phyloP scores from a whole-genome alignment of 2,797 vertebrate species.

The Chelonia mydas region DNA sequence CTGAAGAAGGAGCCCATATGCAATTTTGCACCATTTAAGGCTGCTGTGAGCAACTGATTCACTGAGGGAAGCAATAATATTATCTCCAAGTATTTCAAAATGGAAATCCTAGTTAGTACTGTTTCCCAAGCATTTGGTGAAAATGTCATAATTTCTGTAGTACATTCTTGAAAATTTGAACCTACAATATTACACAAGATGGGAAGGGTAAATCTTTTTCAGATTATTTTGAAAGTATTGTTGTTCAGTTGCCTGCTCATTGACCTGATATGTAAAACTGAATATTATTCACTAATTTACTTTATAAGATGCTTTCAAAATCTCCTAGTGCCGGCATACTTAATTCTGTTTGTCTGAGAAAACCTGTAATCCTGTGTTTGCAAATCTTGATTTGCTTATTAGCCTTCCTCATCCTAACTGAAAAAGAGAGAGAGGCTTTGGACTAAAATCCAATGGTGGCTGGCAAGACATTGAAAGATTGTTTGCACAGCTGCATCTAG shows the following conservation, averaged over 20 bases:
- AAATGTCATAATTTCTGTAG: not conserved
- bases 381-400: slow-evolving; percentile 38
- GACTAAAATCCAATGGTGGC: slow-evolving; percentile 63
- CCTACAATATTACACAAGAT: not conserved
- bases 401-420: slow-evolving; percentile 45
- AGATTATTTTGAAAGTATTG: not conserved
- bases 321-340: not conserved
- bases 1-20: slow-evolving; percentile 30
- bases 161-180: too few relatives aligned
- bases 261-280: not conserved
- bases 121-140: not conserved
- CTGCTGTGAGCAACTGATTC: not conserved
- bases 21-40: not conserved
- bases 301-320: slow-evolving; percentile 7
- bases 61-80: slow-evolving; percentile 23
- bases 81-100: not conserved
- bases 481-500: slow-evolving; percentile 81
- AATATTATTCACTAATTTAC: not conserved
- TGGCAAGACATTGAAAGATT: slow-evolving; percentile 63
- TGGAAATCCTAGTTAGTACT: not conserved
- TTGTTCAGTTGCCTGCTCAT: not conserved
- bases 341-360: not conserved
- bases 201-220: not conserved
- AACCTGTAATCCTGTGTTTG: slow-evolving; percentile 8
- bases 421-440: slow-evolving; percentile 41